Evolutionary conservation across 2,888 invertebrate species (phyloP).

Genomic region (Cantharis flavilabris): DNA sequence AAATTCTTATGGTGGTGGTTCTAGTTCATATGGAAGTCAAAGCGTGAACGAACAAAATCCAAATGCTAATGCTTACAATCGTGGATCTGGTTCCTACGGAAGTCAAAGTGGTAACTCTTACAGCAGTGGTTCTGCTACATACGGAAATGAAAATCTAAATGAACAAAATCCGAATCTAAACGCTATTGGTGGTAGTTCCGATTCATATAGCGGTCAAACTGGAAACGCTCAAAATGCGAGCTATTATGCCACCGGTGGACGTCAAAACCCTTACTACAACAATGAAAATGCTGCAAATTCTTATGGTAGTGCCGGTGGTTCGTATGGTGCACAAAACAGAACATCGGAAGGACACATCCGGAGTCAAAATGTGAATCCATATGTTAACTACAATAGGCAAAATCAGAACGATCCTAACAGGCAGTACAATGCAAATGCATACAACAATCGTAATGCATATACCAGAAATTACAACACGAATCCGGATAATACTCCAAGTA

Average conservation of each 20-base stretch:
- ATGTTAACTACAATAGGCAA: background rate
- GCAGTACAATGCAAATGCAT: background rate
- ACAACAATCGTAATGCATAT: background rate
- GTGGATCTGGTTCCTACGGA: background rate
- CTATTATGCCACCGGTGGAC: background rate
- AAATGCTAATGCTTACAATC: background rate
- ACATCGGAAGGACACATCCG: background rate
- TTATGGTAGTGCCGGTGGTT: background rate
- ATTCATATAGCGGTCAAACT: background rate
- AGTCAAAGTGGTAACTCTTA: background rate
- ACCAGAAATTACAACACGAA: slow-evolving; percentile 1
- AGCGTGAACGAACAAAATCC: background rate
- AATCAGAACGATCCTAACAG: background rate
- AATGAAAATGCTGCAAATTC: background rate
- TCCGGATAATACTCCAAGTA: slow-evolving; percentile 4
- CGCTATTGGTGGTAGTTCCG: background rate
- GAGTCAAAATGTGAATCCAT: background rate
- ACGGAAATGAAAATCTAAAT: no score
- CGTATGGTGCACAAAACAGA: background rate
- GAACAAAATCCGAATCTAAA: no score
- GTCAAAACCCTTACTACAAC: background rate
- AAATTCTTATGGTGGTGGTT: background rate
- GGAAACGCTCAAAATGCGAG: background rate
- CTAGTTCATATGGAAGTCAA: background rate
- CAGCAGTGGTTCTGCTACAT: background rate